Evolutionary conservation across 2,797 vertebrate genomes (phyloP).

Genomic region (Muscicapa striata): DNA sequence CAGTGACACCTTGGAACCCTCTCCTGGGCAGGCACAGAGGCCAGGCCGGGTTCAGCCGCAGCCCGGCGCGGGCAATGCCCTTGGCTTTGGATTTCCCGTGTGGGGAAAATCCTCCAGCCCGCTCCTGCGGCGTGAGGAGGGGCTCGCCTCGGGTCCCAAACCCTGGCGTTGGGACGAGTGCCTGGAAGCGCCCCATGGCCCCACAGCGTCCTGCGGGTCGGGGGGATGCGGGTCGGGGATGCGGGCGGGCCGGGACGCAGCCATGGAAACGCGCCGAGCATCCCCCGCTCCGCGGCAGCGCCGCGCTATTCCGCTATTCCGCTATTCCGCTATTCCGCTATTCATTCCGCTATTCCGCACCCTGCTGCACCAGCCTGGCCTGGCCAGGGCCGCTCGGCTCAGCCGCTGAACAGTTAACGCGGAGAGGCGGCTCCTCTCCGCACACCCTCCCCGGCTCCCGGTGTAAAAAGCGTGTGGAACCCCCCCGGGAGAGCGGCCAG

Average conservation of each 20-base stretch:
- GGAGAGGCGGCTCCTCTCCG: constrained; percentile 17
- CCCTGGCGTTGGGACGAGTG: neutral
- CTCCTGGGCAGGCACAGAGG: neutral
- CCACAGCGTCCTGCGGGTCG: neutral
- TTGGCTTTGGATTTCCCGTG: accelerated
- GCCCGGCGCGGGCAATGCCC: neutral
- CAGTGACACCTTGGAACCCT: neutral
- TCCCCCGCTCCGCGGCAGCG: constrained; percentile 41
- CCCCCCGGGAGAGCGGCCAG: neutral
- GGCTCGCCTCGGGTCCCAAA: neutral
- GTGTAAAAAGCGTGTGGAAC: neutral
- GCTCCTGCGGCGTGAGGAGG: no score
- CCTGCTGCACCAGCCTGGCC: neutral
- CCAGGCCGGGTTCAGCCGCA: neutral
- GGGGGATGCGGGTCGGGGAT: neutral
- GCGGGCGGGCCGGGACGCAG: neutral
- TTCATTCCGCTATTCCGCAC: neutral
- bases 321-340: no score
- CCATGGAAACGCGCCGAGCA: constrained; percentile 62
- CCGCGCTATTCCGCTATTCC: neutral
- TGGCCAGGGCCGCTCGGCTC: neutral
- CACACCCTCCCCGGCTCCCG: neutral
- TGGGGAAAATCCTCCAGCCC: neutral
- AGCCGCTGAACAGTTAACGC: constrained; percentile 17
- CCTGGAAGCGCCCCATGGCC: neutral